These are phyloP conservation scores for Pseudomyrmex concolor DNA, from an alignment of 1,140 invertebrate species.

Conservation along the genomic window DNA sequence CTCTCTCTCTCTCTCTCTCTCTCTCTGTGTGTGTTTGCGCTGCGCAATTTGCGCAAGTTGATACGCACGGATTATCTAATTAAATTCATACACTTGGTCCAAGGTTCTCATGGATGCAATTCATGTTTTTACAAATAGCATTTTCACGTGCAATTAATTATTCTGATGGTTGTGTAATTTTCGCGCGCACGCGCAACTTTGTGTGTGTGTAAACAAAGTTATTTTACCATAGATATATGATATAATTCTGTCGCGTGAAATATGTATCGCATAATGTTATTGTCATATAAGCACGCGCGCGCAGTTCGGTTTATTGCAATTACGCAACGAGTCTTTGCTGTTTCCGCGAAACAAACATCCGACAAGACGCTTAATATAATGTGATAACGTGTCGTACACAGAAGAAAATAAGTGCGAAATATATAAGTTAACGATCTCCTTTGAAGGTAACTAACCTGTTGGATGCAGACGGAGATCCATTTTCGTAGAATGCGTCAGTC, in stretches of 20 bases:
- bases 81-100: slow-evolving; percentile 20
- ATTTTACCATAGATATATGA: background rate
- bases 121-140: background rate
- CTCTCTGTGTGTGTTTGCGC: slow-evolving; percentile 7
- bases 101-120: background rate
- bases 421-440: slow-evolving; percentile 15
- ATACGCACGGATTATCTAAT: slow-evolving; percentile 34
- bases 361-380: slow-evolving; percentile 19
- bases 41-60: slow-evolving; percentile 21
- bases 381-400: background rate
- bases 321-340: background rate
- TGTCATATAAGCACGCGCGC: background rate
- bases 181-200: background rate
- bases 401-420: slow-evolving; percentile 4
- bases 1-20: slow-evolving; percentile 7
- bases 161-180: background rate
- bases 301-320: slow-evolving; percentile 3
- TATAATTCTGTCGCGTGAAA: slow-evolving; percentile 9
- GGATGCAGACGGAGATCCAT: slow-evolving; percentile 42
- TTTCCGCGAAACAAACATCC: slow-evolving; percentile 1
- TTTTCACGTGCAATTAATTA: slow-evolving; percentile 21
- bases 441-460: slow-evolving; percentile 34
- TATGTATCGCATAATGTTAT: background rate
- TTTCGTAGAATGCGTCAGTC: slow-evolving; percentile 31
- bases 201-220: too few species aligned